Evolutionary conservation across 1,140 invertebrate species (phyloP).

Genomic region (Caligus rogercresseyi): DNA sequence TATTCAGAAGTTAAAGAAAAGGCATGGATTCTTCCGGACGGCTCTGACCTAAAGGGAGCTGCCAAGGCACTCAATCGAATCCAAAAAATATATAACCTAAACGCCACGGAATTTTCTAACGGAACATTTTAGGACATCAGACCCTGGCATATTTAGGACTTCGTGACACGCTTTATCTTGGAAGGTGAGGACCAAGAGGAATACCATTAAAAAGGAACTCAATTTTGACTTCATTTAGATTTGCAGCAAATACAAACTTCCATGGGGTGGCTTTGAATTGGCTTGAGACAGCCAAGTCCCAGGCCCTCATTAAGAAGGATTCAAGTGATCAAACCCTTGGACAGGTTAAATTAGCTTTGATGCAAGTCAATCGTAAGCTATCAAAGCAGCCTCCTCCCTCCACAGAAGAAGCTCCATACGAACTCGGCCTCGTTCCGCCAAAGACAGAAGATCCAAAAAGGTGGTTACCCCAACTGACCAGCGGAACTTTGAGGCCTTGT

Average conservation of each 20-base stretch:
- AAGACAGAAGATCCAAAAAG: neutral
- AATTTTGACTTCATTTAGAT: neutral
- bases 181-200: neutral
- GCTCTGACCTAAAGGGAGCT: conserved; percentile 37
- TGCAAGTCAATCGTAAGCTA: conserved; percentile 10
- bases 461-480: conserved; percentile 26
- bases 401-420: neutral
- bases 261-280: neutral
- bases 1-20: neutral
- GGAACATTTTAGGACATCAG: conserved; percentile 28
- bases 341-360: conserved; percentile 3
- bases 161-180: conserved; percentile 12
- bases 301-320: neutral
- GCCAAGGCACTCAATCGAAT: conserved; percentile 36
- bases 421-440: neutral
- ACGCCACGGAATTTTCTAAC: conserved; percentile 32
- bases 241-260: neutral
- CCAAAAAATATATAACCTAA: conserved; percentile 39
- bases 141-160: neutral
- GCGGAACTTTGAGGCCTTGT: conserved; percentile 35
- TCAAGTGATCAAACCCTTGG: neutral
- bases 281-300: neutral
- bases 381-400: neutral
- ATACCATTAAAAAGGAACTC: no score
- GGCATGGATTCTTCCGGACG: conserved; percentile 28